Base-by-base conservation (phyloP, 2,113 vertebrate genomes). In the Silurus glanis region DNA sequence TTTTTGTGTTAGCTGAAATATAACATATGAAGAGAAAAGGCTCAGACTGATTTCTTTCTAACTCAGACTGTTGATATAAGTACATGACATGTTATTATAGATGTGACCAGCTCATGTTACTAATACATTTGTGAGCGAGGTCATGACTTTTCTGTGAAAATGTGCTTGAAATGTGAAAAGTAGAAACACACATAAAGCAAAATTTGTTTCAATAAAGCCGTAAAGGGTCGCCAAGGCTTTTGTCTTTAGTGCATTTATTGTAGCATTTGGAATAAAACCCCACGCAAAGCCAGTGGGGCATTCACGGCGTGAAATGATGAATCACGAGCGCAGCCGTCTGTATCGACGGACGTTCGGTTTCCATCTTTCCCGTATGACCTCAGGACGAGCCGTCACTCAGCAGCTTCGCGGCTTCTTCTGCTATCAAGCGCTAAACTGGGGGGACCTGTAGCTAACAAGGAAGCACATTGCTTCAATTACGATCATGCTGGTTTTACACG, bases 381-480 rank as follows among this genome's bases (percentile, higher is more conserved):
- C 17, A 23, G 56, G 21, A 47, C 45, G 16, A 61, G 5, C 55
- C 25, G 7, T 61, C 78, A 47, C 25, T 59, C 12, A 28, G n/a
- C 28, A 8, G 9, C 9, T 17, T 79, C 28, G 7, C 78, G 47
- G 28, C 78, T 45, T 80, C 78, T 47, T 21, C 55, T 12, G 2
- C 61, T 47, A 80, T 47, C 45, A 61, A 53, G 9, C 51, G 10
- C 25, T 56, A 56, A 56, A 55, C 74, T 14, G n/a, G 51, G 56
- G n/a, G 56, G 72, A 86, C 84, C 81, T 81, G 76, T 84, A 86
- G 85, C 76, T 69, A 67, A 83, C 37, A 81, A 58, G 74, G 28
- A 66, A 74, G 80, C 66, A 51, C 16, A 45, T 61, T 53, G n/a
- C 17, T 47, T 62, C 37, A 75, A 64, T 86, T 62, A 74, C 49